These are phyloP conservation scores for Pteropus rufus DNA, from an alignment of 2,797 vertebrate species.

Conservation along the genomic window DNA sequence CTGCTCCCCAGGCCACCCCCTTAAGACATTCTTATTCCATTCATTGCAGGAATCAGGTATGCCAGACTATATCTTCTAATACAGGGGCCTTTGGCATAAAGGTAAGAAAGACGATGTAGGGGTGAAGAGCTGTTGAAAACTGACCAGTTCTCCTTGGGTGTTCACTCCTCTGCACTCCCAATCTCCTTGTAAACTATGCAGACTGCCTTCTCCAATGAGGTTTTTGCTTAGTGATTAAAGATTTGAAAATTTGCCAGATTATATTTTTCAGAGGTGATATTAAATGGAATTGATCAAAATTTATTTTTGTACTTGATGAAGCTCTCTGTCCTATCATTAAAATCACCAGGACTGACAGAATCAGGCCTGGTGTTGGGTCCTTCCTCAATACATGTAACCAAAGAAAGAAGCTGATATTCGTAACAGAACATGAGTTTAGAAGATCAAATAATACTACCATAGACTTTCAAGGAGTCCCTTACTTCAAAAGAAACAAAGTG, in stretches of 20 bases:
- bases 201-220: neutral
- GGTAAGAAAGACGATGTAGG: neutral
- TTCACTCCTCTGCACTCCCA: neutral
- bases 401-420: neutral
- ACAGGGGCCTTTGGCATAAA: neutral
- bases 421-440: neutral
- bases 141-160: neutral
- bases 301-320: neutral
- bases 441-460: neutral
- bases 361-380: no score
- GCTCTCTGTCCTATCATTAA: neutral
- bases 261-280: neutral
- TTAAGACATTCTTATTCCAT: neutral
- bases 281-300: neutral
- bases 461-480: neutral
- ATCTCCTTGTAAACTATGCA: neutral
- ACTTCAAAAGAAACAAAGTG: neutral
- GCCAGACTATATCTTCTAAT: neutral
- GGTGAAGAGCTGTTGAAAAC: neutral
- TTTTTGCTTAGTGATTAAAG: neutral
- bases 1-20: fast-evolving
- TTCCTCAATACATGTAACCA: neutral
- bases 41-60: neutral
- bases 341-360: neutral
- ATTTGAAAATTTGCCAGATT: neutral